Evolutionary conservation across 1,140 invertebrate genomes (phyloP), one percentile per base, ranked within the genome.

Genomic region (Tigriopus japonicus): DNA sequence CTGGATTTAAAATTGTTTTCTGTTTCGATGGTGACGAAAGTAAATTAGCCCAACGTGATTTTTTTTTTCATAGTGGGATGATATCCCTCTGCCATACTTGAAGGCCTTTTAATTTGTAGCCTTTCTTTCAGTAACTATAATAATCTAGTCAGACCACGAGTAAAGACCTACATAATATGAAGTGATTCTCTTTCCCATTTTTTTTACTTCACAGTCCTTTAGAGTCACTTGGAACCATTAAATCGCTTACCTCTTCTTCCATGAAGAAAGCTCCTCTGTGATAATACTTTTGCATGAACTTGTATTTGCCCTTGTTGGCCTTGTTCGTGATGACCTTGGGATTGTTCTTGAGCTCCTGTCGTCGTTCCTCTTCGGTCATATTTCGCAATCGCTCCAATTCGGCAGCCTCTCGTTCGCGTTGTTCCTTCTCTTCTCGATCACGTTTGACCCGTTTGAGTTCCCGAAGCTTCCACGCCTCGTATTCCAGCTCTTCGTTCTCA

Each of bases 271-370:
- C 93, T 73, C 95, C 96, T 67, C 96, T 82, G 77, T 99, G 96
- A 71, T 95, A 99, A 71, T 98, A 99, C 71, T 99, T 99, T 74
- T 99, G 96, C 62, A 99, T 74, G 73, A 98, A 99, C 71, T 98
- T 98, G 76, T 98, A 98, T 76, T 98, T 98, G 59, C 95, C 95
- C 76, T 99, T 99, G 1, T 81, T 77, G 1, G 87, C 83, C 72
- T 96, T 94, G 74, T 99, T 99, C 1, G 88, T 93, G 35, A 98
- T 78, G 12, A 80, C 62, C 74, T 94, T 95, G 0, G 94, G 94
- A 76, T 98, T 98, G n/a, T 85, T 71, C 55, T 89, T 79, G 15
- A 86, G 73, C 69, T 98, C 94, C 62, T 85, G 79, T 52, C 86
- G 76, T 54, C 92, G 76, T 69, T 99, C 93, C 71, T 98, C 95